Evolutionary conservation across 2,888 invertebrate genomes (phyloP), one percentile per base, ranked within the genome.

Genomic region (Conomelus anceps): DNA sequence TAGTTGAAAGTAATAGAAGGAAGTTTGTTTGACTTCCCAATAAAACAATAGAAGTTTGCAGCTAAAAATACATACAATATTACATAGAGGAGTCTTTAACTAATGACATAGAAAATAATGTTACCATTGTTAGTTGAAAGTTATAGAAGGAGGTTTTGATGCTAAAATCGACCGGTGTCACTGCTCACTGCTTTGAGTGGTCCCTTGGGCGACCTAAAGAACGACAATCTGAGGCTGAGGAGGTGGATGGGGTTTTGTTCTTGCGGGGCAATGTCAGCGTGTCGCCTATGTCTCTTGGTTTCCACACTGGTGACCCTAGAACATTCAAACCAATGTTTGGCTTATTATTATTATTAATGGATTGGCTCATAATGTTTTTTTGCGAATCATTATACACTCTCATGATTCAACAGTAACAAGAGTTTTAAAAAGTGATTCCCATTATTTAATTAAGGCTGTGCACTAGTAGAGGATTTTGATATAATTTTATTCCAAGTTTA

Each of bases 251-350:
- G 85, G 91, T 90, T 91, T 92, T 92, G 90, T 94, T 95, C 94
- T 95, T 95, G 92, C 95, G 94, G 92, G 95, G 95, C 93, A 95
- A 94, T 90, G 95, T 95, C 92, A 94, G 94, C 92, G 95, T 94
- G 93, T 95, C 95, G 91, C 94, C 94, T 92, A 94, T 93, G 95
- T 98, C 98, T 95, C 98, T 96, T 95, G 98, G 98, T 96, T 98
- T 98, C 98, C 98, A 99, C 95, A 99, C 97, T 94, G 99, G 99
- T 94, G 98, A 98, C 95, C 98, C 98, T 97, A 96, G 95, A 96
- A 96, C 95, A 92, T 92, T 91, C 90, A 91, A 90, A 91, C 91
- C 91, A 91, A 92, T 91, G 92, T 91, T 63, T 63, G 63, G 63
- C 63, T 34, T n/a, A n/a, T 91, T 91, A 90, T 86, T 20, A 87